phyloP scores from a whole-genome alignment of 2,888 invertebrate species.

The Ephialtes manifestator region DNA sequence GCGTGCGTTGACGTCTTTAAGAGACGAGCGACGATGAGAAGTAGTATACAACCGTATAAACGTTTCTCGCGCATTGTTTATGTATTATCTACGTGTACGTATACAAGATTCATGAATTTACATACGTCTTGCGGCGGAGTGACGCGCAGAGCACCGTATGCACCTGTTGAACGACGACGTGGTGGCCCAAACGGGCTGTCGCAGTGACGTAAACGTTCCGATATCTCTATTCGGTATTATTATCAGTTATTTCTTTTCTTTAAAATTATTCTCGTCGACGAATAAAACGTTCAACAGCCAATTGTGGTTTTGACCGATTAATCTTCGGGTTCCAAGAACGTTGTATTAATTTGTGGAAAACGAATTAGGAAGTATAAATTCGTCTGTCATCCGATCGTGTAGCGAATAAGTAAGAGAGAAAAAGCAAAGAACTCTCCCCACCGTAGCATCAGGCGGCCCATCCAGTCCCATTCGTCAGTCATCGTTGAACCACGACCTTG shows the following conservation, averaged over 20 bases:
- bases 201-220: slow-evolving; percentile 64
- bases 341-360: slow-evolving; percentile 14
- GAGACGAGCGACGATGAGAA: slow-evolving; percentile 1
- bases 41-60: slow-evolving; percentile 28
- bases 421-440: slow-evolving; percentile 43
- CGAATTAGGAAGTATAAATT: slow-evolving; percentile 1
- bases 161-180: slow-evolving; percentile 76
- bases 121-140: slow-evolving; percentile 70
- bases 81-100: slow-evolving; percentile 44
- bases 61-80: slow-evolving; percentile 35
- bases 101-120: slow-evolving; percentile 71
- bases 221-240: slow-evolving; percentile 26
- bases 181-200: slow-evolving; percentile 54
- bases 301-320: neutral
- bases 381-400: slow-evolving; percentile 35
- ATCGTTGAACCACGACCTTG: slow-evolving; percentile 71
- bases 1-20: slow-evolving; percentile 7
- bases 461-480: slow-evolving; percentile 69
- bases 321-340: slow-evolving; percentile 15
- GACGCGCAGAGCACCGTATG: slow-evolving; percentile 72
- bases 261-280: neutral
- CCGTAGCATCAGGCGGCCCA: slow-evolving; percentile 61
- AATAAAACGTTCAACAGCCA: slow-evolving; percentile 6
- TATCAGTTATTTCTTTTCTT: slow-evolving; percentile 13
- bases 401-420: slow-evolving; percentile 3